phyloP scores from a whole-genome alignment of 2,113 vertebrate species.

The Isurus oxyrinchus region DNA sequence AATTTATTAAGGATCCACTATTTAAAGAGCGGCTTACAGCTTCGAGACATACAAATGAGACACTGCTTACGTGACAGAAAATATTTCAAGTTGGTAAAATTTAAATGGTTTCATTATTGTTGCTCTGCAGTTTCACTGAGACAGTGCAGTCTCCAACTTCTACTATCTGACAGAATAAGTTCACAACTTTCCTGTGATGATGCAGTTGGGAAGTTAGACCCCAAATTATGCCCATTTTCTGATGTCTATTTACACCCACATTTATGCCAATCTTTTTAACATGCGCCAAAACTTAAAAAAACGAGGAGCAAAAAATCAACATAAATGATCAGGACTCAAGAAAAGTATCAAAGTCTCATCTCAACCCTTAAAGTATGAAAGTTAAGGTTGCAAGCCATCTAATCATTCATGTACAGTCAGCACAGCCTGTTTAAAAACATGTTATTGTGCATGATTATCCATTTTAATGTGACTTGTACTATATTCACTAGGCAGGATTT shows the following conservation, averaged over 20 bases:
- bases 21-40: neutral
- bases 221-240: neutral
- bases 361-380: neutral
- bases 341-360: neutral
- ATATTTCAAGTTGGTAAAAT: neutral
- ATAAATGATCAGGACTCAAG: neutral
- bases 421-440: neutral
- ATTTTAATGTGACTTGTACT: neutral
- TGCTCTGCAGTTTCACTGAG: neutral
- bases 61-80: neutral
- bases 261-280: neutral
- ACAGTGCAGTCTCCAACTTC: neutral
- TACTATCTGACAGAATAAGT: neutral
- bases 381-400: neutral
- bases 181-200: neutral
- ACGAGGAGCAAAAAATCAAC: neutral
- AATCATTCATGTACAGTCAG: neutral
- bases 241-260: neutral
- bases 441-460: neutral
- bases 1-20: neutral
- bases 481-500: neutral
- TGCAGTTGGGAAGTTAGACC: neutral
- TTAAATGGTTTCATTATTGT: neutral
- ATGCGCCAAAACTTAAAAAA: neutral
- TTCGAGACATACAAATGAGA: neutral